phyloP scores from a whole-genome alignment of 1,140 invertebrate species.

The Papilio polytes region DNA sequence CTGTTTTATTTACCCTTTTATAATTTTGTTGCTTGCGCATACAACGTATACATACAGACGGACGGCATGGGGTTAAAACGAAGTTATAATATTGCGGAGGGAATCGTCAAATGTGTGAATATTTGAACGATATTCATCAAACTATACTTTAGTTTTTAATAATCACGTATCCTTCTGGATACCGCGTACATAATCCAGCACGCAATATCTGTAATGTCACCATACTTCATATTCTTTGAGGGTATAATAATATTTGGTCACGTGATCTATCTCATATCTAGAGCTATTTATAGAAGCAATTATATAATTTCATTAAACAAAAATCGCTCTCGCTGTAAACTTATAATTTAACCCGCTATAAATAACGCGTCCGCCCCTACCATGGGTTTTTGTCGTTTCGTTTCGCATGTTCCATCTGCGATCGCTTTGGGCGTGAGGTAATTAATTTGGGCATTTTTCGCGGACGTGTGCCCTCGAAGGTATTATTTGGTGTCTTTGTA shows the following conservation, averaged over 20 bases:
- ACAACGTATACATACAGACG: slow-evolving; percentile 45
- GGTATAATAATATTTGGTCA: neutral
- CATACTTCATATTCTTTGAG: too few species aligned
- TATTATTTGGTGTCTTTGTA: slow-evolving; percentile 49
- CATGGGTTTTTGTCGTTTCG: slow-evolving; percentile 46
- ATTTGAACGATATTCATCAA: neutral
- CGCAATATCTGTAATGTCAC: too few species aligned
- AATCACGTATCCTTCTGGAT: neutral
- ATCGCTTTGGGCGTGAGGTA: slow-evolving; percentile 50
- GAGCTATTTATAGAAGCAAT: neutral
- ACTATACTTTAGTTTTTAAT: neutral
- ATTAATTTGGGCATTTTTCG: slow-evolving; percentile 61
- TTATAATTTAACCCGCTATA: slow-evolving; percentile 21
- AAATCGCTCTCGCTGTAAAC: neutral
- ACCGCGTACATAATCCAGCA: too few species aligned
- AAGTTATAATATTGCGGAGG: slow-evolving; percentile 27
- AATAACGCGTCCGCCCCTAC: slow-evolving; percentile 38
- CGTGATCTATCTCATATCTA: neutral
- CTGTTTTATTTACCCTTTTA: slow-evolving; percentile 83
- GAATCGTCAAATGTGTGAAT: neutral
- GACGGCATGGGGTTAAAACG: slow-evolving; percentile 6
- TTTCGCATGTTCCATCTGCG: slow-evolving; percentile 47
- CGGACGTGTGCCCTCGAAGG: slow-evolving; percentile 39
- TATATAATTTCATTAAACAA: neutral
- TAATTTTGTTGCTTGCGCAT: slow-evolving; percentile 75